Evolutionary conservation across 1,140 invertebrate genomes (phyloP).

Genomic region (Drosophila fuyamai): DNA sequence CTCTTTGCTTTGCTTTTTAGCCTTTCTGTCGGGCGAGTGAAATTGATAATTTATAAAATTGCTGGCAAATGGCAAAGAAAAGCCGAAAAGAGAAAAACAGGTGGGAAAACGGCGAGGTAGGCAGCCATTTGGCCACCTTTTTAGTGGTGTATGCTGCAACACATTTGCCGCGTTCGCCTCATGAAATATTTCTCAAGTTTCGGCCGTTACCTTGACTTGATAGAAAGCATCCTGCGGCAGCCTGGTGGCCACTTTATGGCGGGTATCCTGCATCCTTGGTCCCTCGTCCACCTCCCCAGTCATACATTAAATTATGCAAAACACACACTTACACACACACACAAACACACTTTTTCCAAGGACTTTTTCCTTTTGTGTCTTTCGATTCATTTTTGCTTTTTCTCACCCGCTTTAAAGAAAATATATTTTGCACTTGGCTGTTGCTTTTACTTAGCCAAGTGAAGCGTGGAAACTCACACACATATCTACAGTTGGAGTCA

Average conservation of each 20-base stretch:
- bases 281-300: neutral
- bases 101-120: neutral
- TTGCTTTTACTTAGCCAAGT: constrained; percentile 63
- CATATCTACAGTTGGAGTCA: neutral
- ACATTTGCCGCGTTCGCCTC: constrained; percentile 46
- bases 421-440: constrained; percentile 49
- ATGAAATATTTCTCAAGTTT: constrained; percentile 53
- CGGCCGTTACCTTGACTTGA: constrained; percentile 46
- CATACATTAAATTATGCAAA: constrained; percentile 50
- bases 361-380: constrained; percentile 16
- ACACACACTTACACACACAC: constrained; percentile 30
- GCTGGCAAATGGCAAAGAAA: constrained; percentile 62
- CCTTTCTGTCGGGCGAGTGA: constrained; percentile 57
- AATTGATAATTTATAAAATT: constrained; percentile 82
- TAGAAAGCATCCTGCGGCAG: constrained; percentile 47
- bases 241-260: constrained; percentile 41
- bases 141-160: constrained; percentile 8
- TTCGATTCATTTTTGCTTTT: constrained; percentile 19
- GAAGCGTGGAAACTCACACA: constrained; percentile 32
- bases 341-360: constrained; percentile 3
- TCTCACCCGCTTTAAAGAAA: constrained; percentile 29
- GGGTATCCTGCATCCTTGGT: neutral
- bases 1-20: constrained; percentile 51
- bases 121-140: neutral
- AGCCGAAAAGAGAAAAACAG: neutral